Base-by-base conservation (phyloP, 2,113 vertebrate genomes). In the Paradisaea rubra region DNA sequence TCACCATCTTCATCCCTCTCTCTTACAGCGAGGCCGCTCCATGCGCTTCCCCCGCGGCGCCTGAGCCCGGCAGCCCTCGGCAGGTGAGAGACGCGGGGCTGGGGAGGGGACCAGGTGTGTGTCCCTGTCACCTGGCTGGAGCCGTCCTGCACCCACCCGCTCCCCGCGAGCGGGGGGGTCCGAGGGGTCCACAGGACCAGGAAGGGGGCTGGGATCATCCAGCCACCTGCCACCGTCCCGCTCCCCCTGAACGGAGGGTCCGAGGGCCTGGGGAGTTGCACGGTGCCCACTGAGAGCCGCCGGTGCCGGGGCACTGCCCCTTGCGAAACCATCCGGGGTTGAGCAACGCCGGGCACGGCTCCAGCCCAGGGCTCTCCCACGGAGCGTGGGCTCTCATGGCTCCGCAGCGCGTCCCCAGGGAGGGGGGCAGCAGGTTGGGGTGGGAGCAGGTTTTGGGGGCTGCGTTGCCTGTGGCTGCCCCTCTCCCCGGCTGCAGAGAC, bases 241-340 rank as follows among this genome's bases (percentile, higher is more conserved):
- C 20, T 12, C 3, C 30, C 49, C 2, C 41, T 21, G 33, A 7
- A 6, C 60, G 15, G 28, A 4, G 33, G 28, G 33, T n/a, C 33
- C 39, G 37, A 16, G 86, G 68, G 31, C 33, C 59, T 13, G 59
- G 37, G 35, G 12, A 6, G n/a, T 8, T 18, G 21, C 68, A 0
- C 8, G 15, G 54, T 11, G 70, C 41, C 68, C 37, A 2, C 78
- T 5, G 22, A 30, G 30, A 47, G 69, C 87, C 15, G n/a, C 88
- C 53, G 16, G 76, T 22, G 81, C 81, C 15, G 47, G 86, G 30
- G 81, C 11, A n/a, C 89, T 87, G 86, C 78, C 89, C 53, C 73
- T 92, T 94, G 86, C 64, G 74, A 90, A 94, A 92, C 17, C 59
- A 78, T 33, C 37, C 31, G 59, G 63, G 35, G n/a, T 95, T 94